Conservation (phyloP, 1,140 invertebrate genomes). For the Bombus sibiricus region DNA sequence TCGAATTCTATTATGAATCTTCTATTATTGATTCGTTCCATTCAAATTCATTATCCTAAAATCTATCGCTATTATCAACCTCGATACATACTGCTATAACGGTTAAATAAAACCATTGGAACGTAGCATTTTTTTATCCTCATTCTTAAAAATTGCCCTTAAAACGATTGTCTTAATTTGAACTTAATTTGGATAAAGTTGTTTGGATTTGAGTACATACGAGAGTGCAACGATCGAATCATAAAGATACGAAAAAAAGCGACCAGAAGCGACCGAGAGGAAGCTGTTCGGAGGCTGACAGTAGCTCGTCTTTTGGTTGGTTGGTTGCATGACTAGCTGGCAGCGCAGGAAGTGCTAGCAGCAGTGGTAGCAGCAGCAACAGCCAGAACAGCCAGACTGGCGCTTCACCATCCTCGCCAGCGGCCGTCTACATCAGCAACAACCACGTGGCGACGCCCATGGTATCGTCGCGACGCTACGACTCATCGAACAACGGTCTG, state of each 20-base stretch:
- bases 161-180: no score
- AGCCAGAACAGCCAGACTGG: constrained; percentile 80
- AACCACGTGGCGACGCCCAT: constrained; percentile 57
- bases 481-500: constrained; percentile 79
- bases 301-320: constrained; percentile 69
- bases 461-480: constrained; percentile 71
- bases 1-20: no score
- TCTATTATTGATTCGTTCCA: no score
- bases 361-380: constrained; percentile 76
- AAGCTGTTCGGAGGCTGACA: constrained; percentile 57
- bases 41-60: no score
- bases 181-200: neutral
- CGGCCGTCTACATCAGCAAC: constrained; percentile 71
- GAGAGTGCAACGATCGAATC: constrained; percentile 12
- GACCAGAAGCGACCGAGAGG: constrained; percentile 30
- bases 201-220: neutral
- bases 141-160: neutral
- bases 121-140: neutral
- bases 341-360: constrained; percentile 74
- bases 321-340: constrained; percentile 82
- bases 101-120: no score
- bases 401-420: constrained; percentile 72
- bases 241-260: neutral
- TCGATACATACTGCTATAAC: no score
- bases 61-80: no score